Evolutionary conservation across 2,113 vertebrate genomes (phyloP), one percentile per base, ranked within the genome.

Genomic region (Epinephelus fuscoguttatus): DNA sequence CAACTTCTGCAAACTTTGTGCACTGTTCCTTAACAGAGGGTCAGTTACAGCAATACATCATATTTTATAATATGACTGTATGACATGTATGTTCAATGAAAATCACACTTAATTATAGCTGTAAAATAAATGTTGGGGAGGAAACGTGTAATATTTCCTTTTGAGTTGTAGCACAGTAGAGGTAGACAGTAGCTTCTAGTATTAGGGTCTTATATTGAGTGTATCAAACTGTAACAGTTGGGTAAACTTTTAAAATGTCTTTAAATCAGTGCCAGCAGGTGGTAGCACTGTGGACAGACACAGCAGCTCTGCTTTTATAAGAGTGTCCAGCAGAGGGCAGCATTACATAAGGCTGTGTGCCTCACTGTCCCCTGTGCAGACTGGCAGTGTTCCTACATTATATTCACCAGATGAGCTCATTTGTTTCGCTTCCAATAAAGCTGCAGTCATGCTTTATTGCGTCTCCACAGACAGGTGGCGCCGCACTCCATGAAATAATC

Each of bases 241-340:
- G 33, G 33, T 7, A 37, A 37, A 30, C 30, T 30, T 30, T 30
- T 30, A 37, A 37, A 37, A 7, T 37, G 33, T 37, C 5, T 37
- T 37, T 37, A 6, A 37, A 7, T 37, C 6, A 1, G 33, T 37
- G 33, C 6, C 33, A 37, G 7, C 33, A 37, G 6, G 5, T 37
- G 33, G 33, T 37, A 37, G 33, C 6, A 6, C 6, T 37, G 33
- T 37, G 33, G 33, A 37, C 9, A 42, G 8, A 42, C 8, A 9
- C 40, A 9, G 10, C 6, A 68, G n/a, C 30, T n/a, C 40, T 55
- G 33, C 9, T 70, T 1, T 78, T 55, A 21, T 21, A 5, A 11
- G 17, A 55, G 3, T 68, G 52, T 40, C 89, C 92, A 90, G 75
- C 73, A 92, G 92, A 84, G 88, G 84, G 88, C 88, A 87, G 84